phyloP scores from a whole-genome alignment of 2,797 vertebrate species.

The Tangara arthus region DNA sequence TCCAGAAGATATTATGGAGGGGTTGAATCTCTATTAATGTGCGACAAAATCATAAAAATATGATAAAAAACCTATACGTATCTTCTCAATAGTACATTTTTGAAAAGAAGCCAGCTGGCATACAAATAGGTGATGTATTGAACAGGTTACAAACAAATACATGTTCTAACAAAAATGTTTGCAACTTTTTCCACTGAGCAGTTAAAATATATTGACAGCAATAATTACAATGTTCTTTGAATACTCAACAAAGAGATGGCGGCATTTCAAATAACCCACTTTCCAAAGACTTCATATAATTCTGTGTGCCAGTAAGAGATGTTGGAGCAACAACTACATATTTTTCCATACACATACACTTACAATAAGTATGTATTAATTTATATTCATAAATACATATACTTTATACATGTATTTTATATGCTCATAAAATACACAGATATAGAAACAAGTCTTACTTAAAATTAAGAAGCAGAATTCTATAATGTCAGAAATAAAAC shows the following conservation, averaged over 20 bases:
- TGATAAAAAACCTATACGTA: not conserved
- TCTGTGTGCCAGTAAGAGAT: not conserved
- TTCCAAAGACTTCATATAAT: not conserved
- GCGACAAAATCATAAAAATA: not conserved
- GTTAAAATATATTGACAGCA: slow-evolving; percentile 19
- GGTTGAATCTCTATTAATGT: not conserved
- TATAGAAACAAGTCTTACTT: not conserved
- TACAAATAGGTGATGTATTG: not conserved
- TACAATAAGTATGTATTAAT: not conserved
- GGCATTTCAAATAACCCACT: not conserved
- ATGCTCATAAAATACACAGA: not conserved
- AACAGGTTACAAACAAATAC: slow-evolving; percentile 49
- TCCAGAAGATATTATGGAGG: not conserved
- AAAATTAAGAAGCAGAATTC: not conserved
- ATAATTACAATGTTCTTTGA: slow-evolving; percentile 2
- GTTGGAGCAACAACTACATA: not conserved
- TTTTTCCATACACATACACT: not conserved
- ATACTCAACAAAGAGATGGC: not conserved
- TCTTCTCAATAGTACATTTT: not conserved
- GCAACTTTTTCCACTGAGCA: slow-evolving; percentile 12
- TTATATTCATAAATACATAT: not conserved
- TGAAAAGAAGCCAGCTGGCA: slow-evolving; percentile 31
- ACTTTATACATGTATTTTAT: not conserved
- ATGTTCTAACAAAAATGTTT: not conserved
- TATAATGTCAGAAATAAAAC: not conserved